Base-by-base conservation (phyloP, 2,888 invertebrate species). In the Drosophila prostipennis region DNA sequence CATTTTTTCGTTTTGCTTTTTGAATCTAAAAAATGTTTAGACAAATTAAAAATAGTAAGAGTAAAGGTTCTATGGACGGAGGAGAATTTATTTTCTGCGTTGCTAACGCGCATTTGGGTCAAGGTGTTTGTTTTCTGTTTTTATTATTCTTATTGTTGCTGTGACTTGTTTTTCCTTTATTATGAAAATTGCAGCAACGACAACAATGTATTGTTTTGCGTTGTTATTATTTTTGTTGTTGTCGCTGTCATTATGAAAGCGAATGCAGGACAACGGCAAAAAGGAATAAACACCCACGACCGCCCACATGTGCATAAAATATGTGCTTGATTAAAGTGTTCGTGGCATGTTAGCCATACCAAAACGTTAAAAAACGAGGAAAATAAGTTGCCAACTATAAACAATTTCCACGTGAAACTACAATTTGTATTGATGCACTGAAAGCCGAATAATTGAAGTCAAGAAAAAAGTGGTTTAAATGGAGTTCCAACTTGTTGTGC, bases 271-370 rank as follows among this genome's bases (percentile, higher is more conserved):
- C 72, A 74, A 78, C 78, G 64, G 42, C 57, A 54, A 63, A 46
- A 74, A 74, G 14, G 16, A 23, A n/a, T n/a, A 16, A 40, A 43
- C 54, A 42, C 64, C 56, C 72, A 54, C 53, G 14, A 39, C n/a
- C 57, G 52, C 52, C 53, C 58, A 55, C 67, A 72, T 71, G 77
- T 72, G 72, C 74, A 81, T 84, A 84, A 78, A 81, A 80, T 81
- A 84, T 84, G 85, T 80, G 80, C 82, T 79, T 78, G 80, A 85
- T 85, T 87, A 85, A 76, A 85, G 85, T 85, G 82, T 80, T 74
- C 77, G 70, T 84, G 67, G 87, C 87, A 87, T 75, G 79, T 84
- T 77, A 78, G 80, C 80, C 79, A 68, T 63, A 68, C 48, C 52
- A 67, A 52, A 43, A 67, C 23, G 14, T 37, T 46, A 34, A 65